phyloP scores from a whole-genome alignment of 2,797 vertebrate species.

The Danio kyathit region DNA sequence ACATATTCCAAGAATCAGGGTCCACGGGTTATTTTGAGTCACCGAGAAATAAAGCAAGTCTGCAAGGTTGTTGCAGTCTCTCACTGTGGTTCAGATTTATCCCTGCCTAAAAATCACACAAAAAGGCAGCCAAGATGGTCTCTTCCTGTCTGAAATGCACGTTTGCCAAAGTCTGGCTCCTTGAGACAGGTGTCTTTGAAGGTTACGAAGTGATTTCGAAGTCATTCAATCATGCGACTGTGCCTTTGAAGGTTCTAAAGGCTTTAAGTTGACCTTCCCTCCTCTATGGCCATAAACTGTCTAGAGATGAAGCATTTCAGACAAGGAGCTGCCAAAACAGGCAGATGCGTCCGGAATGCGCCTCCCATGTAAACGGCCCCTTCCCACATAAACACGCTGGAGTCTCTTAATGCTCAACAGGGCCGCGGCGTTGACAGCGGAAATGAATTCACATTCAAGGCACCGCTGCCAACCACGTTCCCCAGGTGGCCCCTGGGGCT shows the following conservation, averaged over 20 bases:
- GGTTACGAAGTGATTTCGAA: slow-evolving; percentile 28
- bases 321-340: slow-evolving; percentile 44
- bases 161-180: background rate
- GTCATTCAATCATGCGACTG: slow-evolving; percentile 11
- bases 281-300: slow-evolving; percentile 37
- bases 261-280: slow-evolving; percentile 23
- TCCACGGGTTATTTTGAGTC: background rate
- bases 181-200: slow-evolving; percentile 10
- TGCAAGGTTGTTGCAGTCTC: slow-evolving; percentile 1
- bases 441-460: slow-evolving; percentile 43
- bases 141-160: background rate
- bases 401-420: slow-evolving; percentile 29
- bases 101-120: background rate
- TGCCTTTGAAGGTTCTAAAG: slow-evolving; percentile 3
- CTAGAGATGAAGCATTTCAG: slow-evolving; percentile 37
- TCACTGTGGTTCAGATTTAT: background rate
- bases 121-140: background rate
- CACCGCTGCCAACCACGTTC: slow-evolving; percentile 27
- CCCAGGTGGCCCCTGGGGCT: slow-evolving; percentile 37
- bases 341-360: slow-evolving; percentile 9
- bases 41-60: background rate
- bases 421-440: slow-evolving; percentile 4
- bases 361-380: slow-evolving; percentile 13
- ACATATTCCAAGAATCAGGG: background rate
- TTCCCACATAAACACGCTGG: slow-evolving; percentile 35